Base-by-base conservation (phyloP, 2,113 vertebrate genomes). In the Sclerurus mexicanus region DNA sequence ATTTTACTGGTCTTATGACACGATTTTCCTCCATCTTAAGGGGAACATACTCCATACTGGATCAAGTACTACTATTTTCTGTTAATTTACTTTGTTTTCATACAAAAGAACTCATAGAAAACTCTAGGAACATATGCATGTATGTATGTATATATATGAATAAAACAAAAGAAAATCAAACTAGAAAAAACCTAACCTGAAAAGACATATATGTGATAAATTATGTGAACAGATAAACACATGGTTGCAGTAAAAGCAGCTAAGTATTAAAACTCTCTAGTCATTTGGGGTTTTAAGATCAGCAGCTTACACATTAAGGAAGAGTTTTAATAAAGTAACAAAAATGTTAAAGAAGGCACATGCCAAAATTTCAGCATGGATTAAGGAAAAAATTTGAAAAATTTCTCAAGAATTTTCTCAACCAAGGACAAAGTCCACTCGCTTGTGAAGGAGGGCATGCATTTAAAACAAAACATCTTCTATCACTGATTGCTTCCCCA, bases 381-480 rank as follows among this genome's bases (percentile, higher is more conserved):
- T 47, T 44, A 69, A 55, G 16, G 30, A 89, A 77, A 31, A 64
- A 63, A 47, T 42, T 33, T 58, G 37, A 71, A 85, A 71, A 60
- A 17, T 12, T 46, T 62, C 24, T n/a, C 37, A 23, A 50, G 23
- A 67, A 62, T 37, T 59, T 95, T 79, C 53, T 83, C 62, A 90
- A 42, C 14, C 23, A 55, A 64, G n/a, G 8, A 76, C 22, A 49
- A 66, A 74, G n/a, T 40, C 50, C 39, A 39, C 12, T 59, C 52
- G 5, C 10, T 62, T 66, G 58, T 2, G 1, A 87, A 30, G 20
- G 15, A 75, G 33, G 18, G 13, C 0, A 1, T 35, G 15, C 44
- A 86, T 9, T 58, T 55, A 77, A 25, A 69, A 10, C 4, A 39
- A 55, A n/a, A 52, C 23, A 11, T 53, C 81, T 93, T 68, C 46